Evolutionary conservation across 2,888 invertebrate species (phyloP), one percentile per base, ranked within the genome.

Genomic region (Apomyelois bistriatella): DNA sequence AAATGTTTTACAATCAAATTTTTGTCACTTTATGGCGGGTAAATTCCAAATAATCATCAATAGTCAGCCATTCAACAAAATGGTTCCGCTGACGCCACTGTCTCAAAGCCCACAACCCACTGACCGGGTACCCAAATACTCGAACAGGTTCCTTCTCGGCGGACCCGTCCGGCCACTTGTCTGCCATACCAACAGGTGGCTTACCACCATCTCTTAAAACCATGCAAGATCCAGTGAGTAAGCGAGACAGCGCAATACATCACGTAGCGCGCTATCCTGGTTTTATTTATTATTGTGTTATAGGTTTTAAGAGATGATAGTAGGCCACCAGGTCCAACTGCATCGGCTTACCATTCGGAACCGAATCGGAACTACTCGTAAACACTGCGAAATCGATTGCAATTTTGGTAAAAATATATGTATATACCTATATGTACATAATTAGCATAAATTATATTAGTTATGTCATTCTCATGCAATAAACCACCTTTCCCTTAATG

Each of bases 121-220:
- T 79, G 72, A 74, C 77, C 76, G 70, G 65, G 70, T 75, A 68
- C 68, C 74, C 73, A 76, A 77, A 79, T 68, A 68, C 54, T 57
- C 54, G 64, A 62, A 71, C 74, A 72, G 73, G 74, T 72, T 66
- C 60, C 52, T 55, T 53, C 48, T 47, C 15, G 13, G 15, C 9
- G 13, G 32, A 46, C 46, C 35, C 32, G 46, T 46, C 46, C 35
- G 32, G 59, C 47, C 61, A 49, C 49, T 40, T 49, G 55, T 56
- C 32, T 12, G 15, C 46, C 52, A n/a, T n/a, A n/a, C n/a, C n/a
- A n/a, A n/a, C n/a, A n/a, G n/a, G n/a, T n/a, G n/a, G n/a, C n/a
- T n/a, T n/a, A n/a, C n/a, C n/a, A n/a, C n/a, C n/a, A n/a, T n/a
- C n/a, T n/a, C n/a, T n/a, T n/a, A n/a, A n/a, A n/a, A n/a, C n/a